phyloP scores from a whole-genome alignment of 2,888 invertebrate species.

The Drosophila incognita region DNA sequence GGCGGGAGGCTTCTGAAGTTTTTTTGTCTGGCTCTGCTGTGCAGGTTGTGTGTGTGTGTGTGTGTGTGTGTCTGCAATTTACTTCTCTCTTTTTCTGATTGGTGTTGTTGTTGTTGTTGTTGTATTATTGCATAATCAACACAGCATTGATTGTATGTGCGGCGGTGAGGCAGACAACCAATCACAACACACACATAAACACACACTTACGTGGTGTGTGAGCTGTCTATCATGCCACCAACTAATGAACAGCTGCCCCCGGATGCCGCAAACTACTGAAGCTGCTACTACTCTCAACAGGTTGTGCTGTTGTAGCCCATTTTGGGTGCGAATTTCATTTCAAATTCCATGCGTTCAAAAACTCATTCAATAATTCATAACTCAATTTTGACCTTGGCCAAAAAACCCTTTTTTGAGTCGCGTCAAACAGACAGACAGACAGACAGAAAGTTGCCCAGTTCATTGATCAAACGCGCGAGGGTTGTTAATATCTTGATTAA shows the following conservation, averaged over 20 bases:
- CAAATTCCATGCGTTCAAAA: conserved; percentile 62
- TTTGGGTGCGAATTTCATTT: conserved; percentile 46
- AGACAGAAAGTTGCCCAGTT: conserved; percentile 18
- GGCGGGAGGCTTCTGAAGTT: conserved; percentile 36
- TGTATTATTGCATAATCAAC: conserved; percentile 62
- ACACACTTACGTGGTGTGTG: background rate
- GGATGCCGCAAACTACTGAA: background rate
- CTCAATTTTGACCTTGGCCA: conserved; percentile 68
- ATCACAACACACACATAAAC: conserved; percentile 31
- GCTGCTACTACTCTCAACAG: conserved; percentile 19
- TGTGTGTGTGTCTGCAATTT: conserved; percentile 31
- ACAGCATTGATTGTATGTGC: conserved; percentile 57
- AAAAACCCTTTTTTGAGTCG: conserved; percentile 40
- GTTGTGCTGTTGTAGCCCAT: conserved; percentile 3
- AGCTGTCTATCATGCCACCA: background rate
- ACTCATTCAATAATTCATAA: conserved; percentile 74
- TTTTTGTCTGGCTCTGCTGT: conserved; percentile 41
- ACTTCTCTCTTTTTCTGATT: conserved; percentile 4
- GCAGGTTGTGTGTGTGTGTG: conserved; percentile 13
- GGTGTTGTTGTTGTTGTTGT: conserved; percentile 3
- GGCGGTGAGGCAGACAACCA: conserved; percentile 48
- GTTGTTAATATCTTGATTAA: conserved; percentile 79
- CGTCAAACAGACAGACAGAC: background rate
- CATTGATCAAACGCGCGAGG: conserved; percentile 41
- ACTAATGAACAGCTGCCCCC: conserved; percentile 53